Conservation (phyloP, 2,113 vertebrate species). For the Sula dactylatra region DNA sequence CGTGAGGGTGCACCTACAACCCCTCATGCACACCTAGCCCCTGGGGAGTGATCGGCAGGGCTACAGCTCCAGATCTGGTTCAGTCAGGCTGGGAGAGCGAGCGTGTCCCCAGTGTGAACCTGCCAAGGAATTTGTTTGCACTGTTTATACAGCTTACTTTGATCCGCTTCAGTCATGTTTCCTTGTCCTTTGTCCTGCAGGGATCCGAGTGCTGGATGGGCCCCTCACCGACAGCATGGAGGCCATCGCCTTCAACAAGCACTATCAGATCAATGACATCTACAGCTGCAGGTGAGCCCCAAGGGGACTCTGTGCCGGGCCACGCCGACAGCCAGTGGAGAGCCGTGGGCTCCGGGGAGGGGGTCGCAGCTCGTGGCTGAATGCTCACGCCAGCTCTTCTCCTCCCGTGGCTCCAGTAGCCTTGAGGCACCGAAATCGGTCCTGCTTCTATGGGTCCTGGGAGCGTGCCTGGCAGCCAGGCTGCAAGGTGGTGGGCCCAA, state of each 20-base stretch:
- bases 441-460: neutral
- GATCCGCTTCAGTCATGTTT: accelerated
- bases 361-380: neutral
- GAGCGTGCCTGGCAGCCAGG: neutral
- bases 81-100: neutral
- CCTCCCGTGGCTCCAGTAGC: neutral
- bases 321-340: accelerated
- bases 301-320: neutral
- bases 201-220: constrained; percentile 93
- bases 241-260: constrained; percentile 96
- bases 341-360: accelerated
- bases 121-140: neutral
- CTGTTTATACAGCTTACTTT: accelerated
- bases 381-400: neutral
- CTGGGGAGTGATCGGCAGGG: neutral
- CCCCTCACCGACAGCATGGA: constrained; percentile 98
- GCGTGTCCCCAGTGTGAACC: neutral
- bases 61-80: neutral
- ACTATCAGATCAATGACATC: constrained; percentile 98
- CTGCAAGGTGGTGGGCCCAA: too few species aligned
- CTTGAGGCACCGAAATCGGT: neutral
- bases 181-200: constrained; percentile 59
- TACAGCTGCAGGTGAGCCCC: constrained; percentile 94
- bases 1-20: accelerated
- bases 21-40: accelerated